phyloP scores from a whole-genome alignment of 2,113 vertebrate genomes.

The Chloebia gouldiae region DNA sequence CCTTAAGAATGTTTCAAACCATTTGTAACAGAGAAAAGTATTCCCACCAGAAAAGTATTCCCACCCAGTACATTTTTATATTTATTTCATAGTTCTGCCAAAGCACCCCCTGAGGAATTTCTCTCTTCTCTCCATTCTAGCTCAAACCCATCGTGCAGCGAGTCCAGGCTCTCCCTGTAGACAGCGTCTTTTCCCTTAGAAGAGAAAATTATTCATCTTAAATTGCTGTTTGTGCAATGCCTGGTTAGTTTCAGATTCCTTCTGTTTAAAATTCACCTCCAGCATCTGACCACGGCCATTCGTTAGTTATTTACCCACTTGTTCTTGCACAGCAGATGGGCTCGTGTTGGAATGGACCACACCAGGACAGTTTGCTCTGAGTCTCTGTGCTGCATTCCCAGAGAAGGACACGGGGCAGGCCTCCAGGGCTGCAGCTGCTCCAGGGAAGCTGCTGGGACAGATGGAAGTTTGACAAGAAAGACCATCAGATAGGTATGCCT shows the following conservation, averaged over 20 bases:
- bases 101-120: neutral
- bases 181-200: neutral
- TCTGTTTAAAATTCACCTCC: neutral
- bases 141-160: neutral
- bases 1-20: neutral
- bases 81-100: neutral
- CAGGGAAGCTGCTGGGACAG: neutral
- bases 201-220: neutral
- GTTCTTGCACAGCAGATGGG: neutral
- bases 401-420: rapidly evolving
- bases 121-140: neutral
- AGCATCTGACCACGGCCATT: neutral
- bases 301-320: neutral
- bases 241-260: neutral
- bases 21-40: neutral
- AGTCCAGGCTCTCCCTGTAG: neutral
- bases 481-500: too few relatives aligned
- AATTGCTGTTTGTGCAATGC: neutral
- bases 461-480: too few relatives aligned
- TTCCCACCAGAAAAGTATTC: neutral
- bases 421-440: neutral
- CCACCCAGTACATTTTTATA: neutral
- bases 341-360: too few relatives aligned
- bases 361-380: neutral
- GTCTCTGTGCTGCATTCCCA: rapidly evolving